Conservation (phyloP, 2,888 invertebrate species). For the Drosophila nigritarsus region DNA sequence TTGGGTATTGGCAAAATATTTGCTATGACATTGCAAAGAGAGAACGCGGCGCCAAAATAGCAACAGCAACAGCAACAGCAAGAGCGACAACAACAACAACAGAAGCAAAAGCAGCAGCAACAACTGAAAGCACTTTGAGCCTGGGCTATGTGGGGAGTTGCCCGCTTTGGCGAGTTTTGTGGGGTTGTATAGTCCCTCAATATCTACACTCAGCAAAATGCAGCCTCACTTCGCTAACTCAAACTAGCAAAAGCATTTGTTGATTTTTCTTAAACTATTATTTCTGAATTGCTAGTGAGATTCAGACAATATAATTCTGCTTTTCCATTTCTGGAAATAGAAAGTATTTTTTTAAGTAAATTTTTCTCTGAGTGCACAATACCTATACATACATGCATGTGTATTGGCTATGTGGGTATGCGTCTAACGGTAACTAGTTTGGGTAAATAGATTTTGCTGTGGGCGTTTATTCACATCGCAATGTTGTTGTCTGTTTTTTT, state of each 20-base stretch:
- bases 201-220: conserved; percentile 7
- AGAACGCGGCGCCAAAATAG: conserved; percentile 71
- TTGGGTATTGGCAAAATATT: conserved; percentile 78
- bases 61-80: conserved; percentile 43
- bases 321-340: background rate
- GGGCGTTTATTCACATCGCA: conserved; percentile 58
- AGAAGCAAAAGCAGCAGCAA: conserved; percentile 28
- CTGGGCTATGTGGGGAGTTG: conserved; percentile 60
- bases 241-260: background rate
- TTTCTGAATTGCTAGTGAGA: background rate
- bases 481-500: conserved; percentile 30
- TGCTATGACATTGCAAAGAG: conserved; percentile 77
- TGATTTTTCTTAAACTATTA: background rate
- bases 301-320: background rate
- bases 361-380: conserved; percentile 6
- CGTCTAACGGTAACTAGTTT: conserved; percentile 74
- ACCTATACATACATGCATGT: conserved; percentile 22
- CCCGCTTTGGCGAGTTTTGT: conserved; percentile 39
- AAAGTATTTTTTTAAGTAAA: background rate
- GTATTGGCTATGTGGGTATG: conserved; percentile 62
- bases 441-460: conserved; percentile 76
- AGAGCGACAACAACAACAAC: conserved; percentile 44
- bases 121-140: conserved; percentile 60
- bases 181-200: conserved; percentile 15
- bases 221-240: background rate